These are phyloP conservation scores for Mionectes olivaceus DNA, from an alignment of 2,797 vertebrate genomes.

Conservation along the genomic window DNA sequence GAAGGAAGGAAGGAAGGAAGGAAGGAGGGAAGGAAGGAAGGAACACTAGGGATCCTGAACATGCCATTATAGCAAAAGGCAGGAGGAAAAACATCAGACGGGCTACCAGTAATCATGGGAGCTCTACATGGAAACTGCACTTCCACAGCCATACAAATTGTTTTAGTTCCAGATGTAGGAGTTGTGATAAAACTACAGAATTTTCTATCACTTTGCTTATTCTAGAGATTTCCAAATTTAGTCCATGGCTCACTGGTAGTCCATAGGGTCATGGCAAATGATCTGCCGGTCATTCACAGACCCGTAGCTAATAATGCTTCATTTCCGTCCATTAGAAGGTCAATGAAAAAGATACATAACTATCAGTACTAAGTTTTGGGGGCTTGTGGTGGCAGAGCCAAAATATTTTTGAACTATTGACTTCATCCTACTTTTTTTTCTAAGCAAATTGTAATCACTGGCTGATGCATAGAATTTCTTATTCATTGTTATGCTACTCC, in stretches of 20 bases:
- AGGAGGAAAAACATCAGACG: background rate
- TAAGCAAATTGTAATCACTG: background rate
- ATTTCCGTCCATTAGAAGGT: background rate
- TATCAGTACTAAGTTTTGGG: background rate
- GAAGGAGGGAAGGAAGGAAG: background rate
- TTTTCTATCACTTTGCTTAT: background rate
- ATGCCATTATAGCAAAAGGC: background rate
- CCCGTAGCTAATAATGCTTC: background rate
- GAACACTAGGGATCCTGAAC: too few relatives aligned
- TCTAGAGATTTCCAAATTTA: background rate
- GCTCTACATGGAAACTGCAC: background rate
- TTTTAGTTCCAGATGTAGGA: background rate
- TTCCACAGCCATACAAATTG: background rate
- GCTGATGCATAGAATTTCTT: background rate
- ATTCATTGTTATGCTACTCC: background rate
- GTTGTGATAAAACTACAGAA: background rate
- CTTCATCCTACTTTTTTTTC: background rate
- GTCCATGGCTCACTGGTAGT: background rate
- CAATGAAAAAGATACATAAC: background rate
- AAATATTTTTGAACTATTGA: background rate
- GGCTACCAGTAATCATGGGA: background rate
- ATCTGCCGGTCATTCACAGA: background rate
- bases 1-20: rapidly evolving
- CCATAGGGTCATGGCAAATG: background rate
- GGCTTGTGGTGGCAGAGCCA: background rate